Evolutionary conservation across 2,797 vertebrate species (phyloP), one percentile per base, ranked within the genome.

Genomic region (Eleutherodactylus coqui): DNA sequence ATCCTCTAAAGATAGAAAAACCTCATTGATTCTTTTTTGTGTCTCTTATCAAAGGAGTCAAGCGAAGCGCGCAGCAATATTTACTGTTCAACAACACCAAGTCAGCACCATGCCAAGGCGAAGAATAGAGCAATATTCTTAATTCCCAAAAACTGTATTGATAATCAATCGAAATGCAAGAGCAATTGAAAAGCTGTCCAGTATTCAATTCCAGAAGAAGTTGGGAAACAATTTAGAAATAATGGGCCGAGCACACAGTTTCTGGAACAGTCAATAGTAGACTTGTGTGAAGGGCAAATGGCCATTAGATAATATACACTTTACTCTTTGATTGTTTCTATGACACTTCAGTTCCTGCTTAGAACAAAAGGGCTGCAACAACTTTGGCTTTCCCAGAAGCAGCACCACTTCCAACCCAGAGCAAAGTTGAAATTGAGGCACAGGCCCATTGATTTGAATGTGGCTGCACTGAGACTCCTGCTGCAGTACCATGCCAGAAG

Each of bases 181-280:
- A 92, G 94, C 93, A 95, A 98, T 98, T 96, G 96, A 97, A 96
- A 96, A 98, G 95, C 97, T 97, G 97, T 98, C 97, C 94, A 95
- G 94, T 96, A 96, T 96, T 97, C 96, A 97, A 97, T 97, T 97
- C 96, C 95, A 85, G 93, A 94, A 95, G 95, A 95, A 95, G 96
- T 97, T 96, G 96, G 96, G 96, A 97, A 98, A 98, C 96, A 98
- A 97, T 98, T 98, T 97, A 96, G 97, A 97, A 97, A 97, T 97
- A 98, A 97, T 95, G 94, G 96, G 94, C 94, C 95, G 92, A 93
- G 95, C 94, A 94, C 94, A 94, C 91, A 91, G 91, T 92, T 92
- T 96, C 94, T 95, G 93, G 95, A 93, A 86, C 91, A 95, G 97
- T 98, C 97, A 94, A 98, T 98, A 98, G 93, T 93, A 94, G 94